Evolutionary conservation across 1,140 invertebrate species (phyloP), one percentile per base, ranked within the genome.

Genomic region (Papilio aristodemus): DNA sequence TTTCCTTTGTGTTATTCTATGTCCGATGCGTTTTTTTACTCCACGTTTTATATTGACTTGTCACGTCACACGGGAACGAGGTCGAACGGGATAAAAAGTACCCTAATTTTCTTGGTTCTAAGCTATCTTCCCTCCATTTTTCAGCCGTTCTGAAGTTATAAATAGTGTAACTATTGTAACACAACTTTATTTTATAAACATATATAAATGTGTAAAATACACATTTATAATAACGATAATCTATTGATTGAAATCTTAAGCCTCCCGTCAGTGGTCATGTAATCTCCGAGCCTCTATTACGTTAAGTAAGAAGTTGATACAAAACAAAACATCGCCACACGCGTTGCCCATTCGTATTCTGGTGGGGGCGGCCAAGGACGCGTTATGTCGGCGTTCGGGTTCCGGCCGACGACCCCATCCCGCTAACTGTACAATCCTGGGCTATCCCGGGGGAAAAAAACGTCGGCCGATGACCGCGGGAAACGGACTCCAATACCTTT

Each of bases 401-500:
- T 37, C 71, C 63, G 75, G 59, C 71, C 77, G 67, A 68, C 69
- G 73, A 67, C 79, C 79, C 71, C 50, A 13, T 69, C 73, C 77
- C 79, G 72, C 73, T 81, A 79, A 81, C 43, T 14, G 58, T 39
- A 57, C 38, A 25, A 68, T 79, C 80, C 80, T 71, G 79, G 80
- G 80, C 74, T 77, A 82, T 78, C 76, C 80, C 80, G 68, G 68
- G 63, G 58, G 73, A 71, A 78, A 72, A 72, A 72, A 72, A 57
- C 54, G 39, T 43, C 66, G 79, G 72, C 73, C 79, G 71, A 71
- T 73, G 77, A 81, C 79, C 77, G 67, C 64, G 71, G 60, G 32
- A 19, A 38, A 38, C 63, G 39, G 63, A 37, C 39, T 66, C 41
- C 17, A 62, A 19, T 46, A 14, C 22, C 63, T 27, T 66, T 46